A percentile compares a stretch with the other conserved stretches of the same genome.
phyloP scores from a whole-genome alignment of 2,888 invertebrate species.

The Oligia latruncula region DNA sequence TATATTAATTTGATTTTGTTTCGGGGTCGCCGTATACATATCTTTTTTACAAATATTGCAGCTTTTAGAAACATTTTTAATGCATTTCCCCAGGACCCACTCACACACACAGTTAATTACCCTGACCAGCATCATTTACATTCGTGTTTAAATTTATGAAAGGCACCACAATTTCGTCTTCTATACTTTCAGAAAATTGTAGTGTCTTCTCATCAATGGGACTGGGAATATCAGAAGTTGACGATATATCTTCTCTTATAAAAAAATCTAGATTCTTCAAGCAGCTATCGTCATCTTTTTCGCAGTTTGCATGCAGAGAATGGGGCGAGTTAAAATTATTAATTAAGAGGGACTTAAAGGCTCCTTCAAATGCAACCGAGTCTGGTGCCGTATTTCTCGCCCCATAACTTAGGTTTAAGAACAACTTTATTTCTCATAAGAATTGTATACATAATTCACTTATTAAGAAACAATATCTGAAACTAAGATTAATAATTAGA shows the following conservation, averaged over 20 bases:
- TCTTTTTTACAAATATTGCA: slow-evolving; percentile 20
- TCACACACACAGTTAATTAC: slow-evolving; percentile 23
- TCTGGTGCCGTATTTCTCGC: slow-evolving; percentile 59
- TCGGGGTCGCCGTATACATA: slow-evolving; percentile 7
- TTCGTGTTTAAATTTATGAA: slow-evolving; percentile 11
- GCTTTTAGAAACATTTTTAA: slow-evolving; percentile 10
- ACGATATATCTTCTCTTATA: not conserved
- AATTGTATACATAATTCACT: too few species aligned
- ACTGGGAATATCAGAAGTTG: slow-evolving; percentile 28
- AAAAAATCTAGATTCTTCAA: slow-evolving; percentile 15
- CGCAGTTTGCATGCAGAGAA: slow-evolving; percentile 55
- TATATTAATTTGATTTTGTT: slow-evolving; percentile 12
- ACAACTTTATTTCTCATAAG: too few species aligned
- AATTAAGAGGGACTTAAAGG: slow-evolving; percentile 59
- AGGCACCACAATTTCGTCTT: slow-evolving; percentile 17
- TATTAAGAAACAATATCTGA: too few species aligned
- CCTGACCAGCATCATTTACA: slow-evolving; percentile 9
- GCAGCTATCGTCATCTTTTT: slow-evolving; percentile 45
- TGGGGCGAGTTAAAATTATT: slow-evolving; percentile 57
- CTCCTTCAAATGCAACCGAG: slow-evolving; percentile 59
- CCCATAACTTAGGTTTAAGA: slow-evolving; percentile 46
- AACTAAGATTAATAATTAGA: too few species aligned
- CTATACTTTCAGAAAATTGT: slow-evolving; percentile 21
- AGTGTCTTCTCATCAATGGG: not conserved
- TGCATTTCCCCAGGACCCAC: slow-evolving; percentile 12